Base-by-base conservation (phyloP, 92 coral and sea anemone genomes). In the Porites cylindrica region DNA sequence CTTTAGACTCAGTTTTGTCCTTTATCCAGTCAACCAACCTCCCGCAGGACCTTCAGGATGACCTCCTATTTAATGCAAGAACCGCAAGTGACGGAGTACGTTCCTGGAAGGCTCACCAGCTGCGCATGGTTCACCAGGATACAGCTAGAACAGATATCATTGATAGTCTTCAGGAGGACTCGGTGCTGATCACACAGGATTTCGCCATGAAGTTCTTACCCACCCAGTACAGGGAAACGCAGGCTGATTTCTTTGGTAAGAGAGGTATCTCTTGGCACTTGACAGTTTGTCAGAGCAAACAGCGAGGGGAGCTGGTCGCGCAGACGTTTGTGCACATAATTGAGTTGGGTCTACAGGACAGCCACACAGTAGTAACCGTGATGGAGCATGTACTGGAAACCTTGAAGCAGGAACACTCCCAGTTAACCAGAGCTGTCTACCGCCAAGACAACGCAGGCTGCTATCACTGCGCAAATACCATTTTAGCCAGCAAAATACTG, bases 391-490 rank as follows among this genome's bases (percentile, higher is more conserved):
- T 84, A 20, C 60, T 91, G 59, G 71, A 58, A 61, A 83, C 65
- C 14, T 81, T 91, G 62, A 91, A 88, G 76, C 52, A 80, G 21
- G 81, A 75, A 19, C 79, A 84, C 54, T 92, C 90, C 5, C 79
- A 84, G 77, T 52, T 88, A 51, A 17, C 65, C 19, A 70, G 63
- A 53, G 86, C 73, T 10, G 80, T 64, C 16, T 80, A 78, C 66
- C 79, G 90, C 51, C 92, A 88, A 85, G 94, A 88, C 85, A 91
- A 91, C 81, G 92, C 94, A 16, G 92, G 92, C 78, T 88, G 88
- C 87, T 91, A 88, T 64, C 94, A 91, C 79, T 58, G 90, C 63
- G 92, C 89, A 59, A 51, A 75, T 8, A 87, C 89, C 62, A 63
- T 91, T 20, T 78, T 88, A 23, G 75, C 89, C 54, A 70, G 83